Evolutionary conservation across 2,113 vertebrate genomes (phyloP).

Genomic region (Colaptes auratus): DNA sequence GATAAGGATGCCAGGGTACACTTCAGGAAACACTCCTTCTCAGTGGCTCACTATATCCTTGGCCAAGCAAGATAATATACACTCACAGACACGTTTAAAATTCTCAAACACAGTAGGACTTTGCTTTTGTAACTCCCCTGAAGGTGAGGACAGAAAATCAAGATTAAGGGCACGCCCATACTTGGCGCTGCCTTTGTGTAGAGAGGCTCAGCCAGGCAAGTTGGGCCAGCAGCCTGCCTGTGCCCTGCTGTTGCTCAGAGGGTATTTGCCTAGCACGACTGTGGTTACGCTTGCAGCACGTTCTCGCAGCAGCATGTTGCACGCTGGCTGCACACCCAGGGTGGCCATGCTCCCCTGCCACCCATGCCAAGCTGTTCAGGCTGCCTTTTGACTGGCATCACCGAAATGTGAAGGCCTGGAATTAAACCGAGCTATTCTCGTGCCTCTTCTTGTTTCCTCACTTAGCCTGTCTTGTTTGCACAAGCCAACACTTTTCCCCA

Average conservation of each 20-base stretch:
- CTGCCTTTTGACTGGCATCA: neutral
- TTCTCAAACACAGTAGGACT: neutral
- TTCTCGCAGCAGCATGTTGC: neutral
- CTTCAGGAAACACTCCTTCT: slow-evolving; percentile 42
- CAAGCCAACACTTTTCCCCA: neutral
- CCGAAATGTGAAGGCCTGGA: neutral
- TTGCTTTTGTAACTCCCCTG: neutral
- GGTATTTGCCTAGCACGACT: rapidly evolving
- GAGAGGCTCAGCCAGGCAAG: rapidly evolving
- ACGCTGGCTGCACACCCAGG: rapidly evolving
- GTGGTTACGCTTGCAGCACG: rapidly evolving
- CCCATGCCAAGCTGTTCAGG: neutral
- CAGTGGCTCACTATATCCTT: slow-evolving; percentile 11
- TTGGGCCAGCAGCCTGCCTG: rapidly evolving
- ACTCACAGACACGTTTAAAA: neutral
- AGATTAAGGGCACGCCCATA: neutral
- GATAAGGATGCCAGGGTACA: slow-evolving; percentile 79
- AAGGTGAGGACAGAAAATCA: neutral
- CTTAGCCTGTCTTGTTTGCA: neutral
- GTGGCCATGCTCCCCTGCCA: neutral
- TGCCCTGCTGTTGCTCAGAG: rapidly evolving
- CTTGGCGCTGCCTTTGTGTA: neutral
- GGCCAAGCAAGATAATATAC: slow-evolving; percentile 15
- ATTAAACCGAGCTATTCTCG: neutral
- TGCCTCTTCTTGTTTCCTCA: neutral